Percentiles rank a stretch among this genome's conserved stretches.
Evolutionary conservation across 2,888 invertebrate species (phyloP).

Genomic region (Globia sparganii): DNA sequence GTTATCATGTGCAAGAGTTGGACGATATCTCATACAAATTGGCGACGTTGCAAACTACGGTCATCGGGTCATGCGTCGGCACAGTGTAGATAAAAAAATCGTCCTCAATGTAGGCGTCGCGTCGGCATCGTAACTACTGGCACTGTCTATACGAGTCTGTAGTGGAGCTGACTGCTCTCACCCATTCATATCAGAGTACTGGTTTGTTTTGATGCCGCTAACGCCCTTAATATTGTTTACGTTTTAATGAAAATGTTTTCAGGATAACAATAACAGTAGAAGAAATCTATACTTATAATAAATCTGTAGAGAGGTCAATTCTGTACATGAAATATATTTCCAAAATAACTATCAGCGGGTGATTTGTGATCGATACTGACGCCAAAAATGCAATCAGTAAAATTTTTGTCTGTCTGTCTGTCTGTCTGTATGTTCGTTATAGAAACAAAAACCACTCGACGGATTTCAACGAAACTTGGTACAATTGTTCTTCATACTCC

Average conservation of each 20-base stretch:
- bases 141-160: conserved; percentile 58
- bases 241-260: conserved; percentile 21
- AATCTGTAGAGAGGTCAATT: no score
- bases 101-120: conserved; percentile 64
- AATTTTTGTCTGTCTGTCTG: no score
- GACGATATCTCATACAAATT: conserved; percentile 79
- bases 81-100: conserved; percentile 75
- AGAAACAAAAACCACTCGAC: no score
- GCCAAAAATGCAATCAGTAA: no score
- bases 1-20: conserved; percentile 67
- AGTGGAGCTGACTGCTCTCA: conserved; percentile 50
- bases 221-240: conserved; percentile 50
- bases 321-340: no score
- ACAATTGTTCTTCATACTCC: no score
- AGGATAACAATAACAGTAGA: conserved; percentile 11
- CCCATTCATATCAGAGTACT: conserved; percentile 59
- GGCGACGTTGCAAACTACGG: conserved; percentile 79
- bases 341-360: no score
- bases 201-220: conserved; percentile 47
- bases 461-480: no score
- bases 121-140: conserved; percentile 53
- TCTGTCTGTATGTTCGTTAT: no score
- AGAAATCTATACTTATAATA: no score
- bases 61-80: conserved; percentile 76
- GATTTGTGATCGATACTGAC: no score